Evolutionary conservation across 2,113 vertebrate species (phyloP).

Genomic region (Daubentonia madagascariensis): DNA sequence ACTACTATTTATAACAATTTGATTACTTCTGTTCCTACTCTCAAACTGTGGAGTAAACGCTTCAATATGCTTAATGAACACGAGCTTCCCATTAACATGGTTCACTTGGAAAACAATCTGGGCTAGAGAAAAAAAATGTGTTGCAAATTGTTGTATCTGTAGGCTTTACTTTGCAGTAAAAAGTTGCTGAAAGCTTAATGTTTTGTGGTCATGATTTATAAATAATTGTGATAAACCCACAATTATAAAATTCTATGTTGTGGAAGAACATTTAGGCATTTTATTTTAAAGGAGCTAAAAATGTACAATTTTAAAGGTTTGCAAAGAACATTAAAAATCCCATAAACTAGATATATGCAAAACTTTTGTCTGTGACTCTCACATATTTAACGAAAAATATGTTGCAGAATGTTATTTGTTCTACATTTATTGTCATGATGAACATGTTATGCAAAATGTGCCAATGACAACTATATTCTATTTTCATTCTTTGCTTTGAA

Average conservation of each 20-base stretch:
- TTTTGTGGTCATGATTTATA: background rate
- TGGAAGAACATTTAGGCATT: background rate
- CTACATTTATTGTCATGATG: background rate
- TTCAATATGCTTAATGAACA: background rate
- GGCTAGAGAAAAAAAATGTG: background rate
- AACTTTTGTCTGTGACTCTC: background rate
- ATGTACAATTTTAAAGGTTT: background rate
- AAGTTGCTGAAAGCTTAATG: background rate
- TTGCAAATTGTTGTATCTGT: background rate
- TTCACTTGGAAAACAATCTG: background rate
- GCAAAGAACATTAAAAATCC: background rate
- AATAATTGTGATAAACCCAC: background rate
- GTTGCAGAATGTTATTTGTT: background rate
- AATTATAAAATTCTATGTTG: background rate
- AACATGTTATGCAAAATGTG: background rate
- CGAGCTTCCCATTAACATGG: background rate
- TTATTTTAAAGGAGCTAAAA: background rate
- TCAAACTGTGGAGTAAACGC: background rate
- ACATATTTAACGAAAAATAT: background rate
- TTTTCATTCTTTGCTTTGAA: background rate
- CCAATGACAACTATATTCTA: background rate
- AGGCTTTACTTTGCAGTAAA: background rate
- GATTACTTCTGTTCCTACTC: background rate
- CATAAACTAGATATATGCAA: background rate
- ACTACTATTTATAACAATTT: background rate